A percentile compares a stretch with the other conserved stretches of the same genome.
These are phyloP conservation scores for Leucophora obtusa DNA, from an alignment of 2,888 invertebrate species.

Conservation along the genomic window DNA sequence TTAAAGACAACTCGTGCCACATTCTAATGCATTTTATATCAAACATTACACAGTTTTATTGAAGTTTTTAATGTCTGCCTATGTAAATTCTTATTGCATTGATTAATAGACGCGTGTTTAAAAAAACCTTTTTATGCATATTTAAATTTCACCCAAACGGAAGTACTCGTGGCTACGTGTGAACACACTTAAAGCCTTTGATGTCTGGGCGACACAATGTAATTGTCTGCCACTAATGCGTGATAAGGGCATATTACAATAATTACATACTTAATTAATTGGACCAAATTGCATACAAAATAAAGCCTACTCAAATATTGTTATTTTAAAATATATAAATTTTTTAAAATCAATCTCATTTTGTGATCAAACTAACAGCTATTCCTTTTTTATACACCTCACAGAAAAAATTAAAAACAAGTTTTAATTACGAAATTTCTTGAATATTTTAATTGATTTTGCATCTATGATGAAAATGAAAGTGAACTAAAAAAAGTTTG, in stretches of 20 bases:
- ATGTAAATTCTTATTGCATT: conserved; percentile 9
- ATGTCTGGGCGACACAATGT: conserved; percentile 52
- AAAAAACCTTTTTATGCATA: not conserved
- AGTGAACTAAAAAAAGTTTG: no score
- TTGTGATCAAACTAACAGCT: no score
- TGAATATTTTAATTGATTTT: no score
- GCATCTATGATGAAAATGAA: no score
- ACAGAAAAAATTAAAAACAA: no score
- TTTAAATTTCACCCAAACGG: conserved; percentile 28
- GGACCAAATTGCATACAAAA: not conserved
- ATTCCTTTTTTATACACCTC: no score
- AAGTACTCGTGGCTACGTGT: conserved; percentile 47
- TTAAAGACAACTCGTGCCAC: conserved; percentile 40
- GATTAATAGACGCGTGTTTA: not conserved
- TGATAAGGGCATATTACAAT: conserved; percentile 45
- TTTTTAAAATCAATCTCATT: no score
- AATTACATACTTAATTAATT: conserved; percentile 16
- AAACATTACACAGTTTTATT: not conserved
- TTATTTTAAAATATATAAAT: no score
- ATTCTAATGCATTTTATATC: not conserved
- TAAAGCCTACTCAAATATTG: no score
- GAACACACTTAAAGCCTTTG: conserved; percentile 46
- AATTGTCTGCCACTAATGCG: conserved; percentile 46
- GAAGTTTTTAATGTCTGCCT: not conserved
- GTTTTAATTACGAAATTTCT: no score